Evolutionary conservation across 1,140 invertebrate genomes (phyloP).

Genomic region (Cydia amplana): DNA sequence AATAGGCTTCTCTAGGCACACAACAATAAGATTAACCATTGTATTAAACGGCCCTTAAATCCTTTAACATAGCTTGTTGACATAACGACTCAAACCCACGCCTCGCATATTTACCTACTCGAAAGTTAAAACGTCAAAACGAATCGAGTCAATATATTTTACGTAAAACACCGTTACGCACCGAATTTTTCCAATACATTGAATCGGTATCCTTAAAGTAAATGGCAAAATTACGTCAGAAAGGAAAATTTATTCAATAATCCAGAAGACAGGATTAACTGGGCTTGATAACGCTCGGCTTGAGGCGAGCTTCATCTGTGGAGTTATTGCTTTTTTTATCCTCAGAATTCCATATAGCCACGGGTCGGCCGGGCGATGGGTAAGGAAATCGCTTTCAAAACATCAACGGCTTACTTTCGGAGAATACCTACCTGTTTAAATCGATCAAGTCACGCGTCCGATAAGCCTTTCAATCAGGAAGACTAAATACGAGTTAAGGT

Average conservation of each 20-base stretch:
- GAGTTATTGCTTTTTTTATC: constrained; percentile 63
- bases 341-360: constrained; percentile 57
- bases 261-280: constrained; percentile 66
- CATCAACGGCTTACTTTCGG: constrained; percentile 38
- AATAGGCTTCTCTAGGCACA: constrained; percentile 33
- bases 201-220: constrained; percentile 45
- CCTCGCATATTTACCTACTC: constrained; percentile 12
- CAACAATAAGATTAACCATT: constrained; percentile 39
- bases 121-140: constrained; percentile 18
- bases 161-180: constrained; percentile 36
- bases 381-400: constrained; percentile 37
- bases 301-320: constrained; percentile 60
- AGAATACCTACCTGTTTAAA: constrained; percentile 13
- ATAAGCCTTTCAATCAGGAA: constrained; percentile 32
- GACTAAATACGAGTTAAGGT: constrained; percentile 27
- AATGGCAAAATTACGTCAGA: constrained; percentile 54
- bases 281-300: constrained; percentile 66
- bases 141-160: constrained; percentile 39
- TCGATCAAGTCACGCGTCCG: constrained; percentile 39
- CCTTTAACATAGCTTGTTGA: constrained; percentile 27
- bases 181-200: constrained; percentile 60
- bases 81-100: constrained; percentile 13
- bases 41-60: constrained; percentile 34
- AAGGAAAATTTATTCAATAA: constrained; percentile 70
- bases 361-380: constrained; percentile 43